A percentile compares a stretch with the other conserved stretches of the same genome.
phyloP scores from a whole-genome alignment of 2,113 vertebrate species.

The Pongo abelii region DNA sequence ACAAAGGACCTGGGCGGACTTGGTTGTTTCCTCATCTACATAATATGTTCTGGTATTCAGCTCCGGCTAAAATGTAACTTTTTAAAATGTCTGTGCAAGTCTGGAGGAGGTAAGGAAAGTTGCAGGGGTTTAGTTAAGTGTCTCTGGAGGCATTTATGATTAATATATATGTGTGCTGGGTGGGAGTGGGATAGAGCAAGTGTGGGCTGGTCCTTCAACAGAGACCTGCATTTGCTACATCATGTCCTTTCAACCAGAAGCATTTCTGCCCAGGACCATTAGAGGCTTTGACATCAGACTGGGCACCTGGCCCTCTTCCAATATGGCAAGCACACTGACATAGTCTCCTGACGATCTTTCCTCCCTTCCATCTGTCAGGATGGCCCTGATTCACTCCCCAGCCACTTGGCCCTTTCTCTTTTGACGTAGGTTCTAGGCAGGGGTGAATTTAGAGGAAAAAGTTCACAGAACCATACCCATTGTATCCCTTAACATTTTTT shows the following conservation, averaged over 20 bases:
- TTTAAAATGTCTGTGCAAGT: background rate
- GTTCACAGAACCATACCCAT: background rate
- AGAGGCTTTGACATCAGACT: conserved; percentile 46
- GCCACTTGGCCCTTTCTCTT: background rate
- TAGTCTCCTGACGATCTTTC: background rate
- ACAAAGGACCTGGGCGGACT: background rate
- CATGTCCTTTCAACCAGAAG: background rate
- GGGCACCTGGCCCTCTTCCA: background rate
- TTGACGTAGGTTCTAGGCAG: background rate
- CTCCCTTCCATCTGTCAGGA: background rate
- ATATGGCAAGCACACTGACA: background rate
- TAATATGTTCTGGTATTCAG: background rate
- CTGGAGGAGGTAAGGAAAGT: background rate
- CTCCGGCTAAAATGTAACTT: background rate
- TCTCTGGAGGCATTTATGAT: background rate
- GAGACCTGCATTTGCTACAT: conserved; percentile 32
- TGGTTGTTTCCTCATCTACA: background rate
- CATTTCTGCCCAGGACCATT: background rate
- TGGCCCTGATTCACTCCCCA: background rate
- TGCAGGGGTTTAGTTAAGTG: background rate
- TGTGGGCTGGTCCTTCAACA: background rate
- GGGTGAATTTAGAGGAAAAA: background rate
- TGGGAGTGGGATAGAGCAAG: background rate
- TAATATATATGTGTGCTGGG: background rate
- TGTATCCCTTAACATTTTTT: background rate